A percentile compares a stretch with the other conserved stretches of the same genome.
phyloP scores from a whole-genome alignment of 2,113 vertebrate genomes.

The Tor tambroides region DNA sequence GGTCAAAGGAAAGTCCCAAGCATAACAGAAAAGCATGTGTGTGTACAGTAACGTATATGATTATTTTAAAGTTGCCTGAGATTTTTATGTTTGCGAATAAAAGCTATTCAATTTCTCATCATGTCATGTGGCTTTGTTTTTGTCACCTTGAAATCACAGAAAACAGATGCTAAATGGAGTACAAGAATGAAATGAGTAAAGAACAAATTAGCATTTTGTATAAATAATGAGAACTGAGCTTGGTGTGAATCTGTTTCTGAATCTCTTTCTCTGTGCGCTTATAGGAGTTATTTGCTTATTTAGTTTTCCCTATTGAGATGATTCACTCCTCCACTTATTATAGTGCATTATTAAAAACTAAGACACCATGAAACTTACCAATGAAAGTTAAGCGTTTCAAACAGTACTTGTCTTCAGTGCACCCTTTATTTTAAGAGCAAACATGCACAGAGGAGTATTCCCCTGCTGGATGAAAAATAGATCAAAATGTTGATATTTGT shows the following conservation, averaged over 20 bases:
- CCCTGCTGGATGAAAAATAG: constrained; percentile 28
- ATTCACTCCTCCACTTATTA: not conserved
- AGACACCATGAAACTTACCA: not conserved
- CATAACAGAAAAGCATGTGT: not conserved
- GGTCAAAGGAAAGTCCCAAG: not conserved
- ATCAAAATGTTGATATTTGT: constrained; percentile 17
- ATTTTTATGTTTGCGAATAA: not conserved
- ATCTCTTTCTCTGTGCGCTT: too few species aligned
- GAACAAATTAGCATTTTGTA: not conserved
- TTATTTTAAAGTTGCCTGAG: not conserved
- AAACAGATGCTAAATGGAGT: not conserved
- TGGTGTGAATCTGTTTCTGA: not conserved
- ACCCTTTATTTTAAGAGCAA: constrained; percentile 1
- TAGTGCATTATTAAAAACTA: not conserved
- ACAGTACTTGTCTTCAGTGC: constrained; percentile 8
- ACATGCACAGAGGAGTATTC: not conserved
- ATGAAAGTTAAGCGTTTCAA: not conserved
- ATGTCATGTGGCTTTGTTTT: not conserved
- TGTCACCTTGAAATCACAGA: constrained; percentile 9
- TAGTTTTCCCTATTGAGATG: not conserved
- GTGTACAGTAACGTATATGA: not conserved
- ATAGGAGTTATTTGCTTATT: not conserved
- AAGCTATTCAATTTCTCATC: not conserved
- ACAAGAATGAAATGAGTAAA: not conserved
- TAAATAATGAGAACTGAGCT: not conserved